These are phyloP conservation scores for Anoplophora glabripennis DNA, from an alignment of 1,140 invertebrate species.

Conservation along the genomic window DNA sequence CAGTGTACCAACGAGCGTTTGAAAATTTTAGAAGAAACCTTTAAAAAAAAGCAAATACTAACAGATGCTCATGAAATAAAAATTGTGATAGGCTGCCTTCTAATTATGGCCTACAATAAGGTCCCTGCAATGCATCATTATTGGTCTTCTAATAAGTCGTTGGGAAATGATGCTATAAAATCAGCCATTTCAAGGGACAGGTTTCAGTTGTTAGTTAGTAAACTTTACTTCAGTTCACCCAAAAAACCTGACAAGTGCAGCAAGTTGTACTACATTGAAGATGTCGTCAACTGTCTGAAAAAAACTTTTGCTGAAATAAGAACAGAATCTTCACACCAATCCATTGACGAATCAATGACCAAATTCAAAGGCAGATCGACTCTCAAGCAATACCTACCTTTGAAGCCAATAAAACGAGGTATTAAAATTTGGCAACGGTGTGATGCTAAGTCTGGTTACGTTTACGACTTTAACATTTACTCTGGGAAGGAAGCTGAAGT, in stretches of 20 bases:
- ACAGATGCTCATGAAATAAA: no score
- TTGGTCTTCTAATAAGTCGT: conserved; percentile 26
- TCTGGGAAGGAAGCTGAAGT: conserved; percentile 27
- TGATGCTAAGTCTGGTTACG: conserved; percentile 35
- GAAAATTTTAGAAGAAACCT: no score
- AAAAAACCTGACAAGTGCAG: conserved; percentile 20
- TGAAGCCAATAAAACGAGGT: conserved; percentile 43
- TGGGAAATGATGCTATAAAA: conserved; percentile 38
- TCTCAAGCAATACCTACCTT: conserved; percentile 40
- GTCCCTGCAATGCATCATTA: no score
- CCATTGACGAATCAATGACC: conserved; percentile 26
- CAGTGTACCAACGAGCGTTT: no score
- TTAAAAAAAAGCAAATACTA: no score
- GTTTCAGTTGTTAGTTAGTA: conserved; percentile 23
- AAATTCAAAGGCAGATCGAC: conserved; percentile 37
- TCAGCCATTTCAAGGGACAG: conserved; percentile 28
- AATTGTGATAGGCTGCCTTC: no score
- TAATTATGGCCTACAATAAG: no score
- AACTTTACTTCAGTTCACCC: conserved; percentile 32
- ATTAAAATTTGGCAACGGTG: conserved; percentile 42
- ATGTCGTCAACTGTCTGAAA: conserved; percentile 8
- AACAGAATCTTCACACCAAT: conserved; percentile 10
- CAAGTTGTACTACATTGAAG: conserved; percentile 34
- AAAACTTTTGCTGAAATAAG: conserved; percentile 25
- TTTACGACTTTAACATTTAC: conserved; percentile 38